Conservation (phyloP, 1,140 invertebrate genomes). For the Anthonomus grandis region DNA sequence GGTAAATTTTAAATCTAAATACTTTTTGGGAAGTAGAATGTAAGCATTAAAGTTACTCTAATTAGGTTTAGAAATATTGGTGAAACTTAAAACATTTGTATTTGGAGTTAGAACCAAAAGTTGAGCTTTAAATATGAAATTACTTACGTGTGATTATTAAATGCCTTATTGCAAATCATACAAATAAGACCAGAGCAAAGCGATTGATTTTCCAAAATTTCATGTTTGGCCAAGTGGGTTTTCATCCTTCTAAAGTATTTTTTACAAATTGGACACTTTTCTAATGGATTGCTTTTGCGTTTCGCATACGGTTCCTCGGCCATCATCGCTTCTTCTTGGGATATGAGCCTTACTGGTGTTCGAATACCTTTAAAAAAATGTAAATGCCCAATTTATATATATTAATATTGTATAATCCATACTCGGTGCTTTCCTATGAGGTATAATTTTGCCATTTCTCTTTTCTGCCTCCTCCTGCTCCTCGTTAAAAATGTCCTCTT, state of each 20-base stretch:
- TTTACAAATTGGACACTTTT: constrained; percentile 47
- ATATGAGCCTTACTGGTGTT: constrained; percentile 33
- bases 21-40: too few species aligned
- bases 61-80: too few species aligned
- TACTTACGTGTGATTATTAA: constrained; percentile 35
- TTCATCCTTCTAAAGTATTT: constrained; percentile 44
- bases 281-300: constrained; percentile 42
- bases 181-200: constrained; percentile 38
- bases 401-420: not conserved
- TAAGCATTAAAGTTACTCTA: too few species aligned
- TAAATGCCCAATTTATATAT: not conserved
- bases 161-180: constrained; percentile 40
- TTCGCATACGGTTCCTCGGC: constrained; percentile 36
- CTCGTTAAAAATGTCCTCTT: too few species aligned
- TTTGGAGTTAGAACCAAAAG: too few species aligned
- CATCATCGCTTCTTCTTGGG: constrained; percentile 34
- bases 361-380: constrained; percentile 10
- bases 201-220: constrained; percentile 28
- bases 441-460: constrained; percentile 21
- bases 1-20: too few species aligned
- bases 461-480: too few species aligned
- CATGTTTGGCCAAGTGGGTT: constrained; percentile 44
- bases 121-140: not conserved
- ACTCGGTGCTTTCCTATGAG: not conserved
- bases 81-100: too few species aligned